A percentile compares a stretch with the other conserved stretches of the same genome.
Conservation (phyloP, 2,888 invertebrate genomes). For the Andrena praecox region DNA sequence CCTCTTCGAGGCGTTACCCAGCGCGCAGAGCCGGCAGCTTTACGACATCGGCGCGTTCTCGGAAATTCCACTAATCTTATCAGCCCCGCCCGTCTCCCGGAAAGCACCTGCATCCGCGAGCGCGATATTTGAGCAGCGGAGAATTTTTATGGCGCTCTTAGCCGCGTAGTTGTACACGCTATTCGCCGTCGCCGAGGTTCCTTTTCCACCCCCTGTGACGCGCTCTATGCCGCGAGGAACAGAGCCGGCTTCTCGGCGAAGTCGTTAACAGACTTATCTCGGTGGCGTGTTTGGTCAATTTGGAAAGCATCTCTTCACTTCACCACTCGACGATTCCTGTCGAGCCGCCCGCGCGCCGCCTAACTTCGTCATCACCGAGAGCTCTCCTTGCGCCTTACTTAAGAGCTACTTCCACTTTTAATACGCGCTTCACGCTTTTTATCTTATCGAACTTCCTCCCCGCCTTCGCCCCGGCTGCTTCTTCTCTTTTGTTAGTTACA, state of each 20-base stretch:
- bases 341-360: constrained; percentile 31
- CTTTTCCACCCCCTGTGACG: constrained; percentile 2
- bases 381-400: constrained; percentile 61
- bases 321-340: constrained; percentile 53
- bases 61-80: constrained; percentile 68
- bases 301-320: constrained; percentile 65
- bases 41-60: constrained; percentile 20
- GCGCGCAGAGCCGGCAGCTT: background rate
- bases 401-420: constrained; percentile 70
- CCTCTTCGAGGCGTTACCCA: background rate
- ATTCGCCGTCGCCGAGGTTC: constrained; percentile 19
- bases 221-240: background rate
- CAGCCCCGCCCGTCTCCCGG: constrained; percentile 23
- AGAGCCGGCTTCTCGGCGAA: constrained; percentile 48
- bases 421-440: constrained; percentile 64
- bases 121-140: constrained; percentile 60
- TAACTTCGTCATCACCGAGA: constrained; percentile 53
- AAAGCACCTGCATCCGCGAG: constrained; percentile 65
- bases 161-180: constrained; percentile 23
- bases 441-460: constrained; percentile 63
- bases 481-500: constrained; percentile 27
- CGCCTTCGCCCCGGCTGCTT: background rate
- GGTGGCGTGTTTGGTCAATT: constrained; percentile 70
- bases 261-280: constrained; percentile 73
- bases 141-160: constrained; percentile 69